phyloP scores from a whole-genome alignment of 2,888 invertebrate species.

The Empis livida region DNA sequence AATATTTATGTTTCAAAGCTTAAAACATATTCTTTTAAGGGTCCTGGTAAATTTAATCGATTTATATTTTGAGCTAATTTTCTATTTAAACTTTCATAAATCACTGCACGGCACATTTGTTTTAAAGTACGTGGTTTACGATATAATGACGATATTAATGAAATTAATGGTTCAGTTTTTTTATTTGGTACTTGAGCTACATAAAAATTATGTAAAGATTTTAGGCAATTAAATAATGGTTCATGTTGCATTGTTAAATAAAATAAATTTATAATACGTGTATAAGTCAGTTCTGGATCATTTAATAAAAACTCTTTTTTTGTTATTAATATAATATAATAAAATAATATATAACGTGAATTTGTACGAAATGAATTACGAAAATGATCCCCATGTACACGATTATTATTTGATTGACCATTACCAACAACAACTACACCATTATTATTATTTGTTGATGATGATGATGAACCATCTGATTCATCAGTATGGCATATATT shows the following conservation, averaged over 20 bases:
- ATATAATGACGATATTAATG: constrained; percentile 48
- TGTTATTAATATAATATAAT: constrained; percentile 57
- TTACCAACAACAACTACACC: constrained; percentile 11
- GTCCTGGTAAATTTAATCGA: constrained; percentile 52
- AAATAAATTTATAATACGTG: constrained; percentile 51
- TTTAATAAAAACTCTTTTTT: constrained; percentile 49
- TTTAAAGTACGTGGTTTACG: constrained; percentile 56
- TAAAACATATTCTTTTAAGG: constrained; percentile 54
- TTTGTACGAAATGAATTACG: constrained; percentile 37
- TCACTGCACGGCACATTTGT: constrained; percentile 54
- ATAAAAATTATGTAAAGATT: constrained; percentile 49
- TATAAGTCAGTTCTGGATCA: constrained; percentile 49
- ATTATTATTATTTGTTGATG: not conserved
- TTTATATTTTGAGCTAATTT: constrained; percentile 51
- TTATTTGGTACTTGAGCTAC: constrained; percentile 49
- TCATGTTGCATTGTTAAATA: constrained; percentile 55
- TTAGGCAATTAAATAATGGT: constrained; percentile 53
- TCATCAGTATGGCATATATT: constrained; percentile 20
- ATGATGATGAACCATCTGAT: constrained; percentile 10
- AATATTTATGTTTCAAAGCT: constrained; percentile 44
- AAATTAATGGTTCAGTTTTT: constrained; percentile 48
- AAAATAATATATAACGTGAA: constrained; percentile 47
- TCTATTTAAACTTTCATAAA: constrained; percentile 51
- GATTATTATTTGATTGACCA: not conserved
- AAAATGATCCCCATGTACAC: constrained; percentile 24